Percentiles rank a stretch among this genome's conserved stretches.
Conservation (phyloP, 2,888 invertebrate genomes). For the Scotopteryx bipunctaria region DNA sequence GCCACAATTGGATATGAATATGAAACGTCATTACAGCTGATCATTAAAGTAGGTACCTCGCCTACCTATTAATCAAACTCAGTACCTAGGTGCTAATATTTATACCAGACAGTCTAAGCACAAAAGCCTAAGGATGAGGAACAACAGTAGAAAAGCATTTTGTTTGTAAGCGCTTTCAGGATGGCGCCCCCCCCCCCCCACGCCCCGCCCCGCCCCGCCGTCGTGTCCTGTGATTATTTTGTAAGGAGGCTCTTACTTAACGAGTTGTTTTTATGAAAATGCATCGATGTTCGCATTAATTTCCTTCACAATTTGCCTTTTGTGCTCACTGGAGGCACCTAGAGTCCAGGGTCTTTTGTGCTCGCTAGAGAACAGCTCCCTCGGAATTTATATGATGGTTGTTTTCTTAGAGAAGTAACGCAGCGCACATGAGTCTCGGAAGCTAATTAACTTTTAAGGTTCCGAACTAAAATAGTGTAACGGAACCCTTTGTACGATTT, state of each 20-base stretch:
- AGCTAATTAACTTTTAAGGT: no score
- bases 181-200: no score
- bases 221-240: conserved; percentile 9
- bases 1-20: no score
- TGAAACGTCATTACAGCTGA: no score
- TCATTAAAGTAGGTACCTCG: no score
- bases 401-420: background rate
- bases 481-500: no score
- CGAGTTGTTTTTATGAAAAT: conserved; percentile 26
- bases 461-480: no score
- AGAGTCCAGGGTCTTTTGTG: background rate
- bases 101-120: no score
- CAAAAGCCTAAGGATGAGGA: no score
- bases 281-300: conserved; percentile 26
- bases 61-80: no score
- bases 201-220: background rate
- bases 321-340: conserved; percentile 1
- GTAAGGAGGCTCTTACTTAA: conserved; percentile 21
- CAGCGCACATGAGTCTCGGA: background rate
- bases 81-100: no score
- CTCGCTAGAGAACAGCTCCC: background rate
- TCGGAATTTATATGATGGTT: background rate
- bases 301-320: conserved; percentile 15
- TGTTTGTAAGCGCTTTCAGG: background rate
- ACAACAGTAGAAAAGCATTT: background rate